phyloP scores from a whole-genome alignment of 2,113 vertebrate species.

The Clarias batrachus region DNA sequence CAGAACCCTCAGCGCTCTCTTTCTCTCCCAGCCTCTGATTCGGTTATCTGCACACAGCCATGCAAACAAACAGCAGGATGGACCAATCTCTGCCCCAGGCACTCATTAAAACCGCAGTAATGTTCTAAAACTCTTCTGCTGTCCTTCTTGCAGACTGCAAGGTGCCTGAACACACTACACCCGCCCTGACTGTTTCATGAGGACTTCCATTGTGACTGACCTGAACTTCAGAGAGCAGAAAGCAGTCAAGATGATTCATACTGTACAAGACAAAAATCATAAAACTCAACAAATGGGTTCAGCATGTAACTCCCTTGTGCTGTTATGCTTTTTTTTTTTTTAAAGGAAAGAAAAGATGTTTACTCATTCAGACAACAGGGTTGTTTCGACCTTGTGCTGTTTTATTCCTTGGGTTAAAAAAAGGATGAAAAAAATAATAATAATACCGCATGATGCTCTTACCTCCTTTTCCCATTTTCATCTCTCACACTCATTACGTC shows the following conservation, averaged over 20 bases:
- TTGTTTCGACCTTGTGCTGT: conserved; percentile 12
- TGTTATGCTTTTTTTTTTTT: not conserved
- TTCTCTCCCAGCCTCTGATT: conserved; percentile 50
- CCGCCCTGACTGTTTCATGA: conserved; percentile 8
- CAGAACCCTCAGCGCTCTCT: conserved; percentile 20
- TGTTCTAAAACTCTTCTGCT: conserved; percentile 47
- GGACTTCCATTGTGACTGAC: conserved; percentile 21
- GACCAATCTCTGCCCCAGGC: conserved; percentile 47
- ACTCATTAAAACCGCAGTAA: conserved; percentile 53
- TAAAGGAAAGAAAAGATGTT: conserved; percentile 29
- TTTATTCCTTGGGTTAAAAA: not conserved
- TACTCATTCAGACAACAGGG: conserved; percentile 19
- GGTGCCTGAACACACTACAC: conserved; percentile 44
- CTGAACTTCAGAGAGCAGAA: conserved; percentile 21
- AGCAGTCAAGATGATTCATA: conserved; percentile 23
- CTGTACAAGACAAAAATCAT: not conserved
- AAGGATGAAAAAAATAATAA: not conserved
- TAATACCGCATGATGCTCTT: conserved; percentile 13
- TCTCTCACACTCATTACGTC: conserved; percentile 65
- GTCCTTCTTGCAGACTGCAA: conserved; percentile 52
- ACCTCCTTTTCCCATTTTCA: conserved; percentile 48
- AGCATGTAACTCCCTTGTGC: not conserved
- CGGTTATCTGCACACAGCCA: conserved; percentile 78
- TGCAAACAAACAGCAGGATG: conserved; percentile 70
- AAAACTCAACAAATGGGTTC: conserved; percentile 5